Conservation (phyloP, 2,888 invertebrate genomes). For the Parelbella ahira region DNA sequence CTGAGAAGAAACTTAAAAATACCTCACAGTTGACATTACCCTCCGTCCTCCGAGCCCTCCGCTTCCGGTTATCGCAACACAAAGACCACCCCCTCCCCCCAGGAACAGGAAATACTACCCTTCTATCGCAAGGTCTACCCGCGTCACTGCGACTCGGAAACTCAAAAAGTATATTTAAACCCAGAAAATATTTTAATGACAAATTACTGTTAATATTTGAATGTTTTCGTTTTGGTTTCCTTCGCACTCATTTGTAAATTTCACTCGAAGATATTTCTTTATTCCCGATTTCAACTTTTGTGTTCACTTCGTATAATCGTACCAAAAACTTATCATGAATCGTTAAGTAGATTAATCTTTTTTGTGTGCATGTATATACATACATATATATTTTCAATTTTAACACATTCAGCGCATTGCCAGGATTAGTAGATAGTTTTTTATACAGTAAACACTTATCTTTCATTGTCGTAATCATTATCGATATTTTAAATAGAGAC, state of each 20-base stretch:
- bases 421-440: too few relatives aligned
- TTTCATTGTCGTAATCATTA: too few relatives aligned
- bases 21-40: constrained; percentile 76
- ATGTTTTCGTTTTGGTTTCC: not conserved
- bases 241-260: too few relatives aligned
- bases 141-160: constrained; percentile 55
- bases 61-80: constrained; percentile 80
- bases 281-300: too few relatives aligned
- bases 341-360: too few relatives aligned
- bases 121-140: constrained; percentile 77
- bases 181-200: constrained; percentile 47
- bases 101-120: constrained; percentile 78
- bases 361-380: too few relatives aligned
- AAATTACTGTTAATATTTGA: constrained; percentile 34
- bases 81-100: constrained; percentile 53
- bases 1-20: constrained; percentile 70
- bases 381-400: too few relatives aligned
- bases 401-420: too few relatives aligned
- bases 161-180: constrained; percentile 62
- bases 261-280: too few relatives aligned
- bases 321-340: too few relatives aligned
- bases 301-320: too few relatives aligned
- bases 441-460: too few relatives aligned
- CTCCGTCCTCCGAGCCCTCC: constrained; percentile 71
- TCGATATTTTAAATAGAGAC: not conserved